Percentiles rank a stretch among this genome's conserved stretches.
Evolutionary conservation across 1,140 invertebrate species (phyloP).

Genomic region (Conopomorpha cramerella): DNA sequence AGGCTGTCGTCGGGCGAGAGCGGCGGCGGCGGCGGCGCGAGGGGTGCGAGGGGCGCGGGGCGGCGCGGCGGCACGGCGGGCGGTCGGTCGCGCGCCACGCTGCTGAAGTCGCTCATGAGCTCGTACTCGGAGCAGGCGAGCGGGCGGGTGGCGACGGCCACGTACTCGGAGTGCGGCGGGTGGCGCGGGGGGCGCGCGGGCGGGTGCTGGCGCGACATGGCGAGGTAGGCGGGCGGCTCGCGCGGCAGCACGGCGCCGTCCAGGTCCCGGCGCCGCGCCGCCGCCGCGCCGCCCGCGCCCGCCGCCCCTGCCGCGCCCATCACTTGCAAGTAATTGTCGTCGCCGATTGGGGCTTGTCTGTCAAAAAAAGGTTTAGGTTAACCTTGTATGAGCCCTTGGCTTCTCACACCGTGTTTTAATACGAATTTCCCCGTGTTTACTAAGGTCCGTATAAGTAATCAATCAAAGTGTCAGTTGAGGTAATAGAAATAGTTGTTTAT

Average conservation of each 20-base stretch:
- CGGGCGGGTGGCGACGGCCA: too few relatives aligned
- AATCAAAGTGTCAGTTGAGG: too few relatives aligned
- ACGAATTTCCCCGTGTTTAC: too few relatives aligned
- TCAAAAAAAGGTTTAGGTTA: too few relatives aligned
- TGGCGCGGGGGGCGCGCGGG: conserved; percentile 42
- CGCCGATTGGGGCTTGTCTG: conserved; percentile 85
- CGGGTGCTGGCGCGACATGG: conserved; percentile 34
- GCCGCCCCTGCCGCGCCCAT: conserved; percentile 30
- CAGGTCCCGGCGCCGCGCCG: conserved; percentile 25
- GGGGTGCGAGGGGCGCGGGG: conserved; percentile 20
- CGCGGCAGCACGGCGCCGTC: conserved; percentile 9
- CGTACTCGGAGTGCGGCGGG: conserved; percentile 41
- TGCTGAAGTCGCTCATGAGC: conserved; percentile 27
- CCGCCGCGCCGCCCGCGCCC: conserved; percentile 15
- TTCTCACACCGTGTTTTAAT: too few relatives aligned
- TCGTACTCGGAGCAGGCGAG: conserved; percentile 48
- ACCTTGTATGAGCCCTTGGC: too few relatives aligned
- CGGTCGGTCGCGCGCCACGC: conserved; percentile 10
- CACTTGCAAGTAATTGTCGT: conserved; percentile 80
- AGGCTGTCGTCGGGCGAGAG: conserved; percentile 41
- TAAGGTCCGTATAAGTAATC: too few relatives aligned
- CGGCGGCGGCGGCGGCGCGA: conserved; percentile 21
- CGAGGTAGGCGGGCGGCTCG: conserved; percentile 33
- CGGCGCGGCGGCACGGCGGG: conserved; percentile 11
- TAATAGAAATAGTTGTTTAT: too few relatives aligned